Conservation (phyloP, 2,888 invertebrate genomes). For the Caenorhabditis sinica region DNA sequence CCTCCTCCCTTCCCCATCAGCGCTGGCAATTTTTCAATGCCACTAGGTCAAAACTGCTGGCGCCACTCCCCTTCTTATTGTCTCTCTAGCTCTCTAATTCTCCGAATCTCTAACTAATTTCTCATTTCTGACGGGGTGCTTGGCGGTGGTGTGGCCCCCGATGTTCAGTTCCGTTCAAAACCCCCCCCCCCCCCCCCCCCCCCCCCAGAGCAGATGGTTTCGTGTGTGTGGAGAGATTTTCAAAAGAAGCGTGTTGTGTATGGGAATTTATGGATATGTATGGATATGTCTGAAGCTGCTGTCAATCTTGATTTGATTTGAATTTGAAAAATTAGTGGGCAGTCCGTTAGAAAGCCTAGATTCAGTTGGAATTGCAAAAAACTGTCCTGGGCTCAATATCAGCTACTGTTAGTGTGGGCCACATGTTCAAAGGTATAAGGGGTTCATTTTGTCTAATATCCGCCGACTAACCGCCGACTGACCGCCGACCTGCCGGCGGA, state of each 20-base stretch:
- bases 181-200: background rate
- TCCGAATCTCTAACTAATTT: slow-evolving; percentile 47
- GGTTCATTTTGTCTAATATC: too few species aligned
- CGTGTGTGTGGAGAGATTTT: background rate
- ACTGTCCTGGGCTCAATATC: too few species aligned
- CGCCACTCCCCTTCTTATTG: slow-evolving; percentile 17
- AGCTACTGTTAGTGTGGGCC: too few species aligned
- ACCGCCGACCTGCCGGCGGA: too few species aligned
- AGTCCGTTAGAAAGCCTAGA: too few species aligned
- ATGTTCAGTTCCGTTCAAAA: slow-evolving; percentile 53
- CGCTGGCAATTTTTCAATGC: slow-evolving; percentile 55
- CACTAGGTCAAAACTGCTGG: slow-evolving; percentile 55
- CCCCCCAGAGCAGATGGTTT: slow-evolving; percentile 49
- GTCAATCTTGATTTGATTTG: background rate
- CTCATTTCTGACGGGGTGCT: slow-evolving; percentile 63
- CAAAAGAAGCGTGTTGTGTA: slow-evolving; percentile 40
- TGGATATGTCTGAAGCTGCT: background rate
- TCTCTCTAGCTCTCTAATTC: slow-evolving; percentile 38
- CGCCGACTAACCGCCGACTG: too few species aligned
- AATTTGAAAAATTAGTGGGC: background rate
- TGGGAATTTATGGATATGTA: slow-evolving; percentile 44
- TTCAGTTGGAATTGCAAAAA: too few species aligned
- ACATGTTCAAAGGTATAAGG: too few species aligned
- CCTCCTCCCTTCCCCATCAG: background rate
- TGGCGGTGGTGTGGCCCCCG: slow-evolving; percentile 43